A percentile compares a stretch with the other conserved stretches of the same genome.
Evolutionary conservation across 2,888 invertebrate species (phyloP).

Genomic region (Andrena bucephala): DNA sequence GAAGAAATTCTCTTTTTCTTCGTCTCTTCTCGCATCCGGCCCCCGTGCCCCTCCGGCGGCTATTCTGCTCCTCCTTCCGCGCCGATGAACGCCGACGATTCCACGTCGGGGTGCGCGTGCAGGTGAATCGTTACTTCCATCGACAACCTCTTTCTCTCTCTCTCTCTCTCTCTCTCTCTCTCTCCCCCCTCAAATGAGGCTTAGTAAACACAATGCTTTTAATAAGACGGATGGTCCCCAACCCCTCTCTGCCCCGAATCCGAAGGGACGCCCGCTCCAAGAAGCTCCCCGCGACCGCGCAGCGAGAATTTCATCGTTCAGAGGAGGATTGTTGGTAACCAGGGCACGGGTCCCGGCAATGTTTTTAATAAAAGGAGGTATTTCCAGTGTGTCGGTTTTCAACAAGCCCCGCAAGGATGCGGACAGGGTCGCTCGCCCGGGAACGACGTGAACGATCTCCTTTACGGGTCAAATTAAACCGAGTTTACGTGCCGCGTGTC

Average conservation of each 20-base stretch:
- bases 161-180: background rate
- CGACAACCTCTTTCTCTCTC: background rate
- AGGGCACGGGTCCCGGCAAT: constrained; percentile 11
- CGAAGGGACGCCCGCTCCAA: background rate
- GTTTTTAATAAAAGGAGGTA: constrained; percentile 8
- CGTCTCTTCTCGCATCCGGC: background rate
- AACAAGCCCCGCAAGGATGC: background rate
- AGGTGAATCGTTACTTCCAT: constrained; percentile 50
- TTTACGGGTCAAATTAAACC: constrained; percentile 75
- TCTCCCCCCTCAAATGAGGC: constrained; percentile 1
- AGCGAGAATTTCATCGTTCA: background rate
- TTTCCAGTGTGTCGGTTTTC: constrained; percentile 8
- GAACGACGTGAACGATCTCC: constrained; percentile 57
- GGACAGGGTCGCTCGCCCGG: constrained; percentile 34
- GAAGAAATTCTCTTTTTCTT: constrained; percentile 64
- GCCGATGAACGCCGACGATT: constrained; percentile 35
- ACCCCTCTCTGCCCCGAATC: background rate
- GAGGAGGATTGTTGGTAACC: background rate
- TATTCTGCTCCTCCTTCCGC: constrained; percentile 48
- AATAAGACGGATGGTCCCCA: constrained; percentile 20
- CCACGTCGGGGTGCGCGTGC: constrained; percentile 22
- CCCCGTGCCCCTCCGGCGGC: background rate
- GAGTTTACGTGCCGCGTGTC: constrained; percentile 72
- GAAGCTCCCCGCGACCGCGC: background rate
- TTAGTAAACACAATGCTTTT: constrained; percentile 43